Conservation (phyloP, 2,113 vertebrate genomes). For the Ptilorrhoa leucosticta region DNA sequence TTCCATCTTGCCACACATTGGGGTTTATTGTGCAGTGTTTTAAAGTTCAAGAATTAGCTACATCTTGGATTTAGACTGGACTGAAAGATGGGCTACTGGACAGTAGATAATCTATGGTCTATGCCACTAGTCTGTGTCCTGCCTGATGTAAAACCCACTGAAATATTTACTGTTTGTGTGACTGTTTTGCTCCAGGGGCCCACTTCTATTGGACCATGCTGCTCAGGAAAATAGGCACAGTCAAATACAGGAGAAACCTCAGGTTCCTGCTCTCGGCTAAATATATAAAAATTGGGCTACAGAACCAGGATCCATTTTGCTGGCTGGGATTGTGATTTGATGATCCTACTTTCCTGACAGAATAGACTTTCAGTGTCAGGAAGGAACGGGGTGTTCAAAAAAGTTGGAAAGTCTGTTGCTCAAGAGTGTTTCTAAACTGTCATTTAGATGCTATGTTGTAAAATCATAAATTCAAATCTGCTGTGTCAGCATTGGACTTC, state of each 20-base stretch:
- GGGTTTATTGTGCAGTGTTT: not conserved
- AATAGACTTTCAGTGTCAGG: not conserved
- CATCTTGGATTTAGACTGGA: not conserved
- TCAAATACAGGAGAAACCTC: not conserved
- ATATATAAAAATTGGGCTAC: not conserved
- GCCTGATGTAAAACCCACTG: not conserved
- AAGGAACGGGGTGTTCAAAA: not conserved
- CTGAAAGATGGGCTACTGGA: not conserved
- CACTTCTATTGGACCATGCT: not conserved
- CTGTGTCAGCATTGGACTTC: not conserved
- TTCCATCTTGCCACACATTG: not conserved
- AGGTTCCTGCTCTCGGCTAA: not conserved
- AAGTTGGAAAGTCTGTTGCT: not conserved
- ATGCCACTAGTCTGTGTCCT: not conserved
- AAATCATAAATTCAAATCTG: not conserved
- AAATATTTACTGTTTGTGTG: not conserved
- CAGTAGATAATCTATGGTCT: not conserved
- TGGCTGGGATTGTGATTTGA: not conserved
- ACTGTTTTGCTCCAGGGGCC: not conserved
- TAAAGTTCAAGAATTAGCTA: not conserved
- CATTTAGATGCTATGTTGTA: not conserved
- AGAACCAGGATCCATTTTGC: not conserved
- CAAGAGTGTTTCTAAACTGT: not conserved
- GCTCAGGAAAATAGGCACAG: not conserved
- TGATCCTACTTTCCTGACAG: not conserved